These are phyloP conservation scores for Hirundichthys speculiger DNA, from an alignment of 2,113 vertebrate genomes.

Conservation along the genomic window DNA sequence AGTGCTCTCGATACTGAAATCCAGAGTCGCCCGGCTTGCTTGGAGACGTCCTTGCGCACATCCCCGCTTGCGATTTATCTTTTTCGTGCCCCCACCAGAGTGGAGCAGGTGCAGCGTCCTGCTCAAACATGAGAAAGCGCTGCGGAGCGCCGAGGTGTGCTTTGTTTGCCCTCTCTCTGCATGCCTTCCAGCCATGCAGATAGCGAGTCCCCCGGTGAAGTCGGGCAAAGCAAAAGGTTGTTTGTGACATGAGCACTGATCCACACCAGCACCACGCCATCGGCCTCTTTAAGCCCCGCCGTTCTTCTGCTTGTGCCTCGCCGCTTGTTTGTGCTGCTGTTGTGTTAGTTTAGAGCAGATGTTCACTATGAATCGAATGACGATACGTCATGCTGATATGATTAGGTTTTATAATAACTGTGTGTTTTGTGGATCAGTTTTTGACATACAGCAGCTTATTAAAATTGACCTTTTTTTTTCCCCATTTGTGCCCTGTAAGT, in stretches of 20 bases:
- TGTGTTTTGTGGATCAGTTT: neutral
- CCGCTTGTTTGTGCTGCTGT: constrained; percentile 11
- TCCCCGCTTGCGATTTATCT: constrained; percentile 36
- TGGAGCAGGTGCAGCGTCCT: constrained; percentile 48
- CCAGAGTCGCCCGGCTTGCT: constrained; percentile 33
- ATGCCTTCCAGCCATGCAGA: constrained; percentile 56
- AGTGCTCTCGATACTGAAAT: constrained; percentile 11
- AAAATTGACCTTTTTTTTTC: neutral
- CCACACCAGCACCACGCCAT: constrained; percentile 19
- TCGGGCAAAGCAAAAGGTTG: constrained; percentile 55
- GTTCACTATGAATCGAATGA: constrained; percentile 24
- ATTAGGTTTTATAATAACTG: neutral
- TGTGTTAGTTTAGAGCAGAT: constrained; percentile 19
- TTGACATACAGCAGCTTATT: neutral
- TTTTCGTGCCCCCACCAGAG: constrained; percentile 30
- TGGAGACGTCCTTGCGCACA: constrained; percentile 48
- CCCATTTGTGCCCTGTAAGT: constrained; percentile 19
- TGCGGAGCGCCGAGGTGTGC: constrained; percentile 20
- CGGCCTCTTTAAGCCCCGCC: constrained; percentile 9
- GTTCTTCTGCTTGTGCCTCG: constrained; percentile 11
- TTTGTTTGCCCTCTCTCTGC: constrained; percentile 53
- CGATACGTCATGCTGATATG: neutral
- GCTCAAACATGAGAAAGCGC: constrained; percentile 48
- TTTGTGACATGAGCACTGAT: constrained; percentile 61
- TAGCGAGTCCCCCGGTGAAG: constrained; percentile 47